These are phyloP conservation scores for Tetranychus urticae DNA, from an alignment of 1,140 invertebrate genomes.

Conservation along the genomic window DNA sequence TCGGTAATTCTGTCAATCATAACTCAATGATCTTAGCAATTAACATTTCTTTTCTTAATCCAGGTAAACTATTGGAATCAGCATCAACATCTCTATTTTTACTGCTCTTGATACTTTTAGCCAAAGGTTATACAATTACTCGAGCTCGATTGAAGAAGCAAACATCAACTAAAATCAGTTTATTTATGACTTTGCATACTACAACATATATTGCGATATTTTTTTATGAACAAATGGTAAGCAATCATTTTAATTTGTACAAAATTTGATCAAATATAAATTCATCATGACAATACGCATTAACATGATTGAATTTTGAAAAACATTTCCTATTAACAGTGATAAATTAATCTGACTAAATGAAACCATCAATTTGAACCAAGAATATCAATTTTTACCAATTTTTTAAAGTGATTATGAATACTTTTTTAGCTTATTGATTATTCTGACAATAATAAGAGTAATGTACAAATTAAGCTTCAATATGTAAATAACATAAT, in stretches of 20 bases:
- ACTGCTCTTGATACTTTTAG: constrained; percentile 49
- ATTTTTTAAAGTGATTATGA: too few species aligned
- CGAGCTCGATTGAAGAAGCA: constrained; percentile 41
- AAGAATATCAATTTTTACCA: too few species aligned
- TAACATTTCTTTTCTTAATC: constrained; percentile 13
- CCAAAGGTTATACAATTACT: constrained; percentile 72
- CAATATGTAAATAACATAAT: too few species aligned
- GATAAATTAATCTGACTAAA: too few species aligned
- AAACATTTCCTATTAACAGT: too few species aligned
- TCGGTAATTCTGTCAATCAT: constrained; percentile 26
- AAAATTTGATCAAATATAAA: constrained; percentile 1
- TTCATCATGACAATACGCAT: too few species aligned
- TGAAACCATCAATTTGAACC: too few species aligned
- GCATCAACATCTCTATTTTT: constrained; percentile 45
- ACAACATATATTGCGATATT: constrained; percentile 44
- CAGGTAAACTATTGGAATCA: constrained; percentile 44
- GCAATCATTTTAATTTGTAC: not conserved
- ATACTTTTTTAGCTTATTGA: too few species aligned
- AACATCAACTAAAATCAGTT: constrained; percentile 43
- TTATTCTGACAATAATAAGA: too few species aligned
- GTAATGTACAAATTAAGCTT: too few species aligned
- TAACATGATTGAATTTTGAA: too few species aligned
- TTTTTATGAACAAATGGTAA: constrained; percentile 45
- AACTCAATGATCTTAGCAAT: constrained; percentile 3
- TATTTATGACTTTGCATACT: constrained; percentile 51